Base-by-base conservation (phyloP, 2,888 invertebrate genomes). In the Lymantria dispar region DNA sequence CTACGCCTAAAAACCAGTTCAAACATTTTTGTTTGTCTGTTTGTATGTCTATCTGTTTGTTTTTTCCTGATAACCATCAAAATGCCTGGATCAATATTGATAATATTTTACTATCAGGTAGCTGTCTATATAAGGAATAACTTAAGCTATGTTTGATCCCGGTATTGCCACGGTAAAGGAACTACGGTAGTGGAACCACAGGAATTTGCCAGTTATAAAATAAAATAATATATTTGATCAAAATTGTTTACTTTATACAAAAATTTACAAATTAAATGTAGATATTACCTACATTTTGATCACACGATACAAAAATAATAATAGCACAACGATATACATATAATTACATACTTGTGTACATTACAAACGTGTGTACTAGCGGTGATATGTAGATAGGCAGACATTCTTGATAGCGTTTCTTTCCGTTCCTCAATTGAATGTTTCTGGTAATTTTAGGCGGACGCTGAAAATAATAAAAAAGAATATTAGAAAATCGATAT, bases 391-490 rank as follows among this genome's bases (percentile, higher is more conserved):
- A 40, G 9, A 30, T 39, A 40, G 13, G 10, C 3, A 14, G 22
- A 14, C 7, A 33, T 33, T 8, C 33, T 12, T 33, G 7, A 9
- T 44, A 22, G 5, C 7, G 36, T 30, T 30, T 30, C 37, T 29
- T 8, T 41, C 15, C 36, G 8, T 37, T 39, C 13, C 46, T 9
- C 37, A 11, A 31, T 22, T 22, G 22, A 22, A 43, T 13, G 14
- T 36, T 14, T 29, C 44, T 47, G 39, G 10, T 13, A 38, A 22
- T 29, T 1, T 74, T 70, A 82, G 58, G 83, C 83, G 59, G 83
- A 76, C 30, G 83, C 83, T 83, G 76, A n/a, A 77, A 78, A 46
- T 33, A 46, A 53, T 52, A 53, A 45, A 42, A 22, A 22, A 22
- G 22, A 12, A 1, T 8, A 22, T 12, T 37, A 11, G 22, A n/a